Evolutionary conservation across 2,888 invertebrate species (phyloP), one percentile per base, ranked within the genome.

Genomic region (Drosophila basisetae): DNA sequence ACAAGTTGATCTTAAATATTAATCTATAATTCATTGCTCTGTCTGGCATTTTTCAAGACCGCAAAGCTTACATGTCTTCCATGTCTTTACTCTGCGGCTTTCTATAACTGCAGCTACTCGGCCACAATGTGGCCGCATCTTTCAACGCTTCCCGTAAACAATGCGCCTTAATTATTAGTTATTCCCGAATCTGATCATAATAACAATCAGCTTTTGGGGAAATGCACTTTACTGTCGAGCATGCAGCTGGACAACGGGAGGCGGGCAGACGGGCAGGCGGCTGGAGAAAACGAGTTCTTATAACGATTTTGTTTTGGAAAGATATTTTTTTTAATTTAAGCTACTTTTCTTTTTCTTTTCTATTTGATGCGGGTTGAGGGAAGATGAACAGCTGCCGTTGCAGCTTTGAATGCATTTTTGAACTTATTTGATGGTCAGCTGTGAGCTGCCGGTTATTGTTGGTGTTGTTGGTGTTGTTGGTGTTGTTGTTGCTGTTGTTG

Each of bases 141-240:
- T 78, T 78, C 78, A 67, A 58, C 61, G 78, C 67, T 66, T 52
- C 49, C 63, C 41, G 63, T 62, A 79, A 82, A 84, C 87, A 84
- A 84, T 84, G 84, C 69, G 71, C 78, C 87, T 84, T 84, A 84
- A 84, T 84, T 84, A 84, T 82, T 84, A 87, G 78, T 84, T 87
- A 83, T 87, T 62, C 68, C 59, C 68, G 69, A 73, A 73, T 70
- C 85, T 83, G 78, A 78, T 83, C 75, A 83, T 83, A 80, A 83
- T 83, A 80, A 83, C 76, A 83, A 78, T 78, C 78, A 63, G 64
- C 72, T 62, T 75, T 71, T 43, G 35, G 56, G 58, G 63, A 75
- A 80, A 80, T 82, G 73, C 78, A 82, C 63, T 72, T 74, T 82
- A 61, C 68, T 39, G 64, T 43, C 50, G 62, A 70, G 69, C 68